Base-by-base conservation (phyloP, 1,140 invertebrate genomes). In the Pseudoatta argentina region DNA sequence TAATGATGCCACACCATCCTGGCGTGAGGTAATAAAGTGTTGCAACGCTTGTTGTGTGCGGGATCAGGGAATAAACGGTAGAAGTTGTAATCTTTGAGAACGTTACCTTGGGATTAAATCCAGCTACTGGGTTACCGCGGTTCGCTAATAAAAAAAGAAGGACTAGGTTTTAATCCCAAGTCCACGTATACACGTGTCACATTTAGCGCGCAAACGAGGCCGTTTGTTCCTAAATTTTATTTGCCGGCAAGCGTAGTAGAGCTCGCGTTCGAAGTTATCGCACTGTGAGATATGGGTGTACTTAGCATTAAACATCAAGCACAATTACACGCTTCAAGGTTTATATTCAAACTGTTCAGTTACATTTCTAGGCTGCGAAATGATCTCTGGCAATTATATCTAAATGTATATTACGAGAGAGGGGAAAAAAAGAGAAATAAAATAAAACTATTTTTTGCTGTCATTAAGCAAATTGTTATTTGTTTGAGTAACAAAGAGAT, bases 1-100 rank as follows among this genome's bases (percentile, higher is more conserved):
- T 73, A 82, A 82, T 82, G 78, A 82, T 16, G 66, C 53, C 67
- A 30, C 67, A 44, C 48, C 63, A 48, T n/a, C 63, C 30, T n/a
- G 18, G n/a, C 21, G 21, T 10, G 16, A 2, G 61, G 66, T 21
- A 82, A 72, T 59, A 72, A 72, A 59, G 53, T 44, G 66, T 34
- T 14, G 63, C 27, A 27, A 34, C 44, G 27, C 39, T 51, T 53
- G 57, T 61, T 69, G 44, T 61, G 61, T 16, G 27, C 64, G 8
- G 48, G 21, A 71, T 81, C 66, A 53, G 53, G 24, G 24, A 78
- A 78, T 78, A 78, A 78, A 30, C 57, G 24, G 24, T 30, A 21
- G 30, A 14, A 44, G 51, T 44, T 57, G 16, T 57, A 57, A 71
- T 71, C 77, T 71, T 71, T 53, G 73, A 14, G 61, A 69, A 66